phyloP scores from a whole-genome alignment of 2,113 vertebrate species.

The Kryptolebias marmoratus region DNA sequence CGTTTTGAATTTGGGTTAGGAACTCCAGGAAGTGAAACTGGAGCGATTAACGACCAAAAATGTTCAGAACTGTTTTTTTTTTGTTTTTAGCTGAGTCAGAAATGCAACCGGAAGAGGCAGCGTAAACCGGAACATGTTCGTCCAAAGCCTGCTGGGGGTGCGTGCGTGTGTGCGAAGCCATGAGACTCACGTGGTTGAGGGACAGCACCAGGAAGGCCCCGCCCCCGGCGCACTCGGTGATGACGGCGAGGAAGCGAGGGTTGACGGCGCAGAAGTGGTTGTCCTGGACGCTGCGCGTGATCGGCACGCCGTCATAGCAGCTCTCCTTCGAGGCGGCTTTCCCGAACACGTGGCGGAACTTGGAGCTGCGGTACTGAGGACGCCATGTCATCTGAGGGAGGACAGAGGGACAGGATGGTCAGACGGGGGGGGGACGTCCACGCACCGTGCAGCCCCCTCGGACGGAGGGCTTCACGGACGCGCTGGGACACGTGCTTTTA shows the following conservation, averaged over 20 bases:
- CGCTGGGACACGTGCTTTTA: background rate
- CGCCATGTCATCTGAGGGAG: constrained; percentile 92
- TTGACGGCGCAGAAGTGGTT: constrained; percentile 95
- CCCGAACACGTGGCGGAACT: constrained; percentile 94
- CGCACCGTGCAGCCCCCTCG: background rate
- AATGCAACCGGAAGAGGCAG: no score
- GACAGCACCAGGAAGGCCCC: constrained; percentile 93
- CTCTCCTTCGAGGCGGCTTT: constrained; percentile 89
- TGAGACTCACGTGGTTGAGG: constrained; percentile 86
- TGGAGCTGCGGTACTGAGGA: constrained; percentile 91
- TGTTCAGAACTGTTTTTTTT: no score
- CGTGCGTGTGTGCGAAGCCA: background rate
- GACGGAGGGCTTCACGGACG: no score
- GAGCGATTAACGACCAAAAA: no score
- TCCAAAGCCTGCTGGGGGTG: no score
- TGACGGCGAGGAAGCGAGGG: constrained; percentile 91
- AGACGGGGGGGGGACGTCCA: constrained; percentile 16
- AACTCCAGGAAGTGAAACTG: no score
- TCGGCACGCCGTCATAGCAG: constrained; percentile 91
- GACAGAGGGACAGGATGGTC: constrained; percentile 28
- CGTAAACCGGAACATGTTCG: no score
- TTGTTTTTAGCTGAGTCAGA: no score
- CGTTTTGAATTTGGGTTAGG: no score
- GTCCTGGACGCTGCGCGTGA: constrained; percentile 94
- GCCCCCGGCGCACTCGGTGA: constrained; percentile 91